Conservation (phyloP, 2,888 invertebrate species). For the Nomada goodeniana region DNA sequence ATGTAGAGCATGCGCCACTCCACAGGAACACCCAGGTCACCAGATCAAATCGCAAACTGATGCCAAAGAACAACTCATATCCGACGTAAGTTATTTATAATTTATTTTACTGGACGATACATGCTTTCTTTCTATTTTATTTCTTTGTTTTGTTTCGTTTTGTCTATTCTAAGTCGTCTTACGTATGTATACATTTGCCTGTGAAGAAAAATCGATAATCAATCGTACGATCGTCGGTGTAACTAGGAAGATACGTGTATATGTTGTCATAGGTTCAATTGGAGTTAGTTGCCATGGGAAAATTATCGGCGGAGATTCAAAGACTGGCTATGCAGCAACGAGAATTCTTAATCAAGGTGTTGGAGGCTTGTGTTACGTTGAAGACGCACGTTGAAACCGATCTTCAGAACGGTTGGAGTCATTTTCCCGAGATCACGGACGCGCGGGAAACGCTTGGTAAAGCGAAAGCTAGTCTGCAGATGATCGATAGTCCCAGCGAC, state of each 20-base stretch:
- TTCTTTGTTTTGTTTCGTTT: background rate
- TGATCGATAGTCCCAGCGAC: constrained; percentile 87
- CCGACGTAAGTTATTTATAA: constrained; percentile 85
- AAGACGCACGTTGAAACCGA: constrained; percentile 92
- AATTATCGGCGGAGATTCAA: constrained; percentile 89
- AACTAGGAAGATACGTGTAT: background rate
- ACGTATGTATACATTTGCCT: background rate
- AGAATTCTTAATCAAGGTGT: constrained; percentile 89
- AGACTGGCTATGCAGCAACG: constrained; percentile 89
- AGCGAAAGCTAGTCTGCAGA: constrained; percentile 87
- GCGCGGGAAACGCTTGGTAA: constrained; percentile 88
- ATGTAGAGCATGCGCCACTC: constrained; percentile 89
- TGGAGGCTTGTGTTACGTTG: constrained; percentile 90
- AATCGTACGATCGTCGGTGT: background rate
- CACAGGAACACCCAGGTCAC: constrained; percentile 88
- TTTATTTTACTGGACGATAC: background rate
- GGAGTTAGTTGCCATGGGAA: constrained; percentile 89
- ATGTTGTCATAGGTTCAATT: constrained; percentile 85
- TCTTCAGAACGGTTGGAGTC: constrained; percentile 88
- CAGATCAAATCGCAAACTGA: constrained; percentile 89
- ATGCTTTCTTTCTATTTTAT: background rate
- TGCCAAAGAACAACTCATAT: constrained; percentile 88
- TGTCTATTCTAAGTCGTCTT: background rate
- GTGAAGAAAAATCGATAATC: background rate
- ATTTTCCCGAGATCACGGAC: constrained; percentile 88